Percentiles rank a stretch among this genome's conserved stretches.
These are phyloP conservation scores for Podarcis siculus DNA, from an alignment of 2,797 vertebrate species.

Conservation along the genomic window DNA sequence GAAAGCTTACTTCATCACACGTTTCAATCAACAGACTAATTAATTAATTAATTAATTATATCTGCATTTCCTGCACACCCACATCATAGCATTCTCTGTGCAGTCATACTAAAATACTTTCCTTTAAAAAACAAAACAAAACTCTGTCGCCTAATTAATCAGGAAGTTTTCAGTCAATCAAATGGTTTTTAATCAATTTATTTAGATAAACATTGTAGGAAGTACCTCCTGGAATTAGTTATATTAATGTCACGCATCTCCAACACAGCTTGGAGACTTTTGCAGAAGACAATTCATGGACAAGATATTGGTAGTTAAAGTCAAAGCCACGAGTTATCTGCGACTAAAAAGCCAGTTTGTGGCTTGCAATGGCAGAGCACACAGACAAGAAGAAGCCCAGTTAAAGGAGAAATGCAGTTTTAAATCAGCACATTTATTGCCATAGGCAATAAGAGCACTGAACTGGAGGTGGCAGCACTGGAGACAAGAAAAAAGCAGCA, in stretches of 20 bases:
- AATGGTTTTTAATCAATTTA: constrained; percentile 1
- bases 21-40: not conserved
- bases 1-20: not conserved
- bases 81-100: not conserved
- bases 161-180: not conserved
- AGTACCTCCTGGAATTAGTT: not conserved
- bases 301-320: not conserved
- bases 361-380: not conserved
- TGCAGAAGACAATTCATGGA: not conserved
- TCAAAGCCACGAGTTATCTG: not conserved
- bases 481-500: not conserved
- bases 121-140: not conserved
- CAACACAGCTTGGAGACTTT: not conserved
- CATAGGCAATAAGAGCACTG: not conserved
- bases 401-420: not conserved
- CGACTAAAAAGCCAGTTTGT: not conserved
- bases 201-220: not conserved
- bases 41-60: not conserved
- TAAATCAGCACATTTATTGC: not conserved
- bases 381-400: not conserved
- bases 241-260: not conserved
- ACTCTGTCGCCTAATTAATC: not conserved
- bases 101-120: not conserved
- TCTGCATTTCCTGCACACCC: not conserved
- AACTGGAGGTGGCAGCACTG: not conserved